Evolutionary conservation across 2,113 vertebrate genomes (phyloP), one percentile per base, ranked within the genome.

Genomic region (Lepidiolamprologus cunningtoni): DNA sequence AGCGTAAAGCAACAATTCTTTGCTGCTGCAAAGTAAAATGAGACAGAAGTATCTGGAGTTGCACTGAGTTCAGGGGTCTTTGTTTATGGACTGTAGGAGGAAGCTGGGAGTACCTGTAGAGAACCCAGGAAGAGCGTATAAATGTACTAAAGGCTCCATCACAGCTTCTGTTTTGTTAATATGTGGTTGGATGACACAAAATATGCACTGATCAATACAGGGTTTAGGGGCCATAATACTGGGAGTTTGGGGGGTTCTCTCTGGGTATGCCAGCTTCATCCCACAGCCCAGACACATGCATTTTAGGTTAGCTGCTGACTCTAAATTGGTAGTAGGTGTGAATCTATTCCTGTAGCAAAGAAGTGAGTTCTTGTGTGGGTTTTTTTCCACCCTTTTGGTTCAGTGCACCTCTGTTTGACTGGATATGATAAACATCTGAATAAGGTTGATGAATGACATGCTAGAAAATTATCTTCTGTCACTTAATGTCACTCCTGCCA

Each of bases 401-500:
- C 9, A 12, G 28, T 53, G 63, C 68, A 53, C 23, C 57, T 26
- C 28, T n/a, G 12, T 42, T 17, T 42, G 16, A 40, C 66, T 45
- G 7, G 10, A 73, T 5, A 57, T 17, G 28, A 80, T 40, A 83
- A 81, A 33, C 71, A 66, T 33, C 37, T 35, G 6, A 58, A 54
- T 23, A 2, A 73, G 45, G 9, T n/a, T 28, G 50, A 66, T 53
- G 7, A 79, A 19, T 31, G 8, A 17, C 11, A 52, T 61, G 13
- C 54, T 52, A 68, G 21, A 28, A 53, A 54, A 80, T 71, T 3
- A 35, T 40, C 40, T 53, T 40, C 6, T 28, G 16, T 31, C 5
- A 79, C 28, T 26, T 33, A 14, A 45, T 55, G 76, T 26, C 16
- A 82, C 82, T 28, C 16, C 87, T 93, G 85, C 91, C 91, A 86